Evolutionary conservation across 2,113 vertebrate genomes (phyloP).

Genomic region (Stercorarius parasiticus): DNA sequence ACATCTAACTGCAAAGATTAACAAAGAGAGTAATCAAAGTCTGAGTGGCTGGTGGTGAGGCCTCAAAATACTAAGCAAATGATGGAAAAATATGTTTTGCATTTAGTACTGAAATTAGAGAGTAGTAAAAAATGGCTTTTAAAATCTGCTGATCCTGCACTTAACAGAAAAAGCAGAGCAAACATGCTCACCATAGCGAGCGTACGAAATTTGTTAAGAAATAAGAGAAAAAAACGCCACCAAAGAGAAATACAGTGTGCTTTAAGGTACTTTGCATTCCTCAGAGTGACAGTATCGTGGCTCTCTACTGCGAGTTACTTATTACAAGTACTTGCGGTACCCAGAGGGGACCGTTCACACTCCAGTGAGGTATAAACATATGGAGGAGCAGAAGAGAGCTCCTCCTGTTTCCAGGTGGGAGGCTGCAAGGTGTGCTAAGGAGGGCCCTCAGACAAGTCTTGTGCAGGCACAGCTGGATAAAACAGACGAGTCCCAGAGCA

Average conservation of each 20-base stretch:
- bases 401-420: background rate
- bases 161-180: background rate
- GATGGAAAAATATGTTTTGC: background rate
- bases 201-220: background rate
- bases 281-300: fast-evolving
- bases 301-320: background rate
- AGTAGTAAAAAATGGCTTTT: background rate
- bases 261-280: background rate
- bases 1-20: background rate
- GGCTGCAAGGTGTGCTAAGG: background rate
- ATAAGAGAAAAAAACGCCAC: background rate
- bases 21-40: background rate
- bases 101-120: background rate
- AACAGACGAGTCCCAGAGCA: background rate
- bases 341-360: background rate
- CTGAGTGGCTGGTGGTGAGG: background rate
- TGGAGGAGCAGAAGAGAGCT: background rate
- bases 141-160: background rate
- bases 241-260: background rate
- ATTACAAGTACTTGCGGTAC: background rate
- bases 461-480: background rate
- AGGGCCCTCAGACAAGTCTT: background rate
- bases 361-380: background rate
- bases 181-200: background rate
- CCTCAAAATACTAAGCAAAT: background rate